Evolutionary conservation across 2,888 invertebrate species (phyloP), one percentile per base, ranked within the genome.

Genomic region (Masnerella sp.): DNA sequence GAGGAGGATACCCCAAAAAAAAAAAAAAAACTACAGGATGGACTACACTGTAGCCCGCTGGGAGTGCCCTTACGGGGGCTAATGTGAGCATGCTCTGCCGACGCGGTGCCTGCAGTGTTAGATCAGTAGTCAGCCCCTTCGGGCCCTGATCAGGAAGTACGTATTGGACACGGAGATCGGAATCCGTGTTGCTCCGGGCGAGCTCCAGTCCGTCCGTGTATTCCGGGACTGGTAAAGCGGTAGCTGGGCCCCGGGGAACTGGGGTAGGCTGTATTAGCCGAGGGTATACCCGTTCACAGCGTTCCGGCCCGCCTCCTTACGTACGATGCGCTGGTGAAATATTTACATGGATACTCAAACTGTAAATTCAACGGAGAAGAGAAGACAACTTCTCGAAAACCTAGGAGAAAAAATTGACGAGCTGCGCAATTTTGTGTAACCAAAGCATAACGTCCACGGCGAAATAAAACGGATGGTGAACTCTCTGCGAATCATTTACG

Each of bases 281-380:
- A 61, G 59, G 59, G 52, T 69, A 45, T n/a, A n/a, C n/a, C n/a
- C n/a, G n/a, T n/a, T n/a, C n/a, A n/a, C n/a, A n/a, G n/a, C n/a
- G n/a, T 51, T 51, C 36, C 68, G 25, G 34, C 54, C 64, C 49
- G 34, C 47, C 22, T 58, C 58, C 32, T 32, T 56, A 49, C 49
- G 32, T 20, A 67, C 58, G 67, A 67, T 38, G 67, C 58, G 67
- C 49, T 61, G 61, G 49, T n/a, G 11, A 52, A 34, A 34, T n/a
- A 4, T 8, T n/a, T 34, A 28, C 3, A 28, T 8, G 34, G 11
- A 34, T 34, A n/a, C 34, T n/a, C n/a, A n/a, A n/a, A n/a, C 25
- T 25, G 25, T 7, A 25, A 25, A 25, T 32, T n/a, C 34, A 36
- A 25, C 7, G 5, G 12, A 5, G 43, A 43, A 25, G 17, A n/a